Evolutionary conservation across 2,888 invertebrate genomes (phyloP).

Genomic region (Scaeva pyrastri): DNA sequence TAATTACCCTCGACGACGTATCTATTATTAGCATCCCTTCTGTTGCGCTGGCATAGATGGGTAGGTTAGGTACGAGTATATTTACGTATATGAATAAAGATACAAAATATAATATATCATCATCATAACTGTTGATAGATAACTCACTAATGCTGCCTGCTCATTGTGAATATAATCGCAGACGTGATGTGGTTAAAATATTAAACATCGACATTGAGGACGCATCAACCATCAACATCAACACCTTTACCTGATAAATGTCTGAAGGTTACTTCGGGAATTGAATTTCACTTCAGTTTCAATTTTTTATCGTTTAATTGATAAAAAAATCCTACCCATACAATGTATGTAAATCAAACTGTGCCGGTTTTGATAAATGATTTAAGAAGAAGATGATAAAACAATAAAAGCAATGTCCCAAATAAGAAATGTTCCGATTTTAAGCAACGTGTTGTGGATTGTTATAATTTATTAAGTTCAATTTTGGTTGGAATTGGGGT

Average conservation of each 20-base stretch:
- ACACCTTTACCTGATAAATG: constrained; percentile 22
- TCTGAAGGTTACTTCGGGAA: constrained; percentile 49
- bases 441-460: not conserved
- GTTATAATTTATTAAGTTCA: not conserved
- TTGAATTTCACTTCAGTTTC: constrained; percentile 29
- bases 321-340: no score
- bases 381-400: not conserved
- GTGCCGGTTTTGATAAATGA: constrained; percentile 28
- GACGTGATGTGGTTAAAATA: not conserved
- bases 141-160: not conserved
- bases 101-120: not conserved
- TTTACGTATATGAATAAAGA: no score
- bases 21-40: constrained; percentile 38
- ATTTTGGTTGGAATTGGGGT: not conserved
- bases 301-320: not conserved
- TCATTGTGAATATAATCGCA: not conserved
- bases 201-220: constrained; percentile 7
- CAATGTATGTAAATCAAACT: constrained; percentile 31
- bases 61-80: no score
- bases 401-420: not conserved
- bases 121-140: not conserved
- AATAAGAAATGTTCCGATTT: not conserved
- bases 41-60: constrained; percentile 14
- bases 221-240: not conserved
- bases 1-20: constrained; percentile 45